Evolutionary conservation across 1,140 invertebrate genomes (phyloP), one percentile per base, ranked within the genome.

Genomic region (Drosophila azteca): DNA sequence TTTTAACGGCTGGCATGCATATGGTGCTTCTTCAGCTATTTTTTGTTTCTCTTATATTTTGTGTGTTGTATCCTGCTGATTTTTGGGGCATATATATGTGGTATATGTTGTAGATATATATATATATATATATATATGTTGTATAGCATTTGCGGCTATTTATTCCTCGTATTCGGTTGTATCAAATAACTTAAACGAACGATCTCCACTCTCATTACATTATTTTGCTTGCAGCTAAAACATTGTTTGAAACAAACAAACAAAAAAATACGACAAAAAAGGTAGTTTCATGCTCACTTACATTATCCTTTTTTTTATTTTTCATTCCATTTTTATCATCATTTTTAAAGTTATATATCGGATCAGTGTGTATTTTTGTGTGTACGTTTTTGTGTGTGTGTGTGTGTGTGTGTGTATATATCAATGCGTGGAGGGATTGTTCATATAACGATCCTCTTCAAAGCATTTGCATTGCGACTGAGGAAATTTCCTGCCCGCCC

Each of bases 161-260:
- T 76, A 64, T 59, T 45, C 66, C 48, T 74, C 49, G 78, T 70
- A 74, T 60, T 77, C 64, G 63, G 65, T 75, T 77, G 60, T 67
- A 77, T 81, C 57, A 72, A 68, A 81, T 82, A 63, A 76, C 74
- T 82, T 76, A 70, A 88, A 88, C 83, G 68, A 79, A 88, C 76
- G 35, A 70, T 55, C 52, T 68, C 57, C 74, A 61, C 44, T 71
- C 44, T 66, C 70, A 87, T 88, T 87, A 69, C 57, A 87, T 81
- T 88, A 87, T 88, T 39, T 87, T 87, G 82, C 82, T 87, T 87
- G 82, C 82, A 87, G 82, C 82, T 87, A 87, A 87, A 87, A 87
- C 70, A 88, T 87, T 85, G 83, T 78, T 75, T 78, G 57, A 78
- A 78, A 78, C 76, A 75, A 78, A 77, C 70, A 75, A 78, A 75